Evolutionary conservation across 2,888 invertebrate genomes (phyloP).

Genomic region (Protula sp.): DNA sequence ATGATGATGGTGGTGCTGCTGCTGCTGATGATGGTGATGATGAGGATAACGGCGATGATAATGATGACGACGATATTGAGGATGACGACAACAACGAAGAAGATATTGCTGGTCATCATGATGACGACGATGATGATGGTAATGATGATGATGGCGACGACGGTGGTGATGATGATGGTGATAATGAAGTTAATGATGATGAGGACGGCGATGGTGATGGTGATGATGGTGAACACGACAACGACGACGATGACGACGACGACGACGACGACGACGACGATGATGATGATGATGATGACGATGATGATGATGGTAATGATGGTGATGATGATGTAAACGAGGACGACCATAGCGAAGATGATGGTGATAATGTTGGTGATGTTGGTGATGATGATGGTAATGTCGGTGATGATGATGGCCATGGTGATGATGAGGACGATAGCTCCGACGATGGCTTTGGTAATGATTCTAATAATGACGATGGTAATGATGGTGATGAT

Average conservation of each 20-base stretch:
- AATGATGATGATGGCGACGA: neutral
- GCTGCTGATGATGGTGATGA: no score
- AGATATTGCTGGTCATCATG: neutral
- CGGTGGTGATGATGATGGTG: neutral
- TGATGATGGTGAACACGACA: no score
- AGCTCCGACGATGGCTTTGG: constrained; percentile 1
- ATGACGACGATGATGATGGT: neutral
- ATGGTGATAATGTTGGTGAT: neutral
- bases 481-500: neutral
- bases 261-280: neutral
- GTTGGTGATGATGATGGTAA: constrained; percentile 1
- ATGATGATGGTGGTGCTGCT: neutral
- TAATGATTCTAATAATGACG: neutral
- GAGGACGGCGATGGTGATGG: no score
- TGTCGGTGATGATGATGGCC: constrained; percentile 6
- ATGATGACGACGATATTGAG: neutral
- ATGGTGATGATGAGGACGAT: constrained; percentile 7
- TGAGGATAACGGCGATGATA: no score
- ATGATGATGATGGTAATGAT: neutral
- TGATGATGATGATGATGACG: neutral
- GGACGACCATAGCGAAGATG: neutral
- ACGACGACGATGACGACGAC: no score
- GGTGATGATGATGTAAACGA: neutral
- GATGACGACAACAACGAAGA: neutral
- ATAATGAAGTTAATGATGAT: no score